Conservation (phyloP, 2,888 invertebrate species). For the Morpho helenor region DNA sequence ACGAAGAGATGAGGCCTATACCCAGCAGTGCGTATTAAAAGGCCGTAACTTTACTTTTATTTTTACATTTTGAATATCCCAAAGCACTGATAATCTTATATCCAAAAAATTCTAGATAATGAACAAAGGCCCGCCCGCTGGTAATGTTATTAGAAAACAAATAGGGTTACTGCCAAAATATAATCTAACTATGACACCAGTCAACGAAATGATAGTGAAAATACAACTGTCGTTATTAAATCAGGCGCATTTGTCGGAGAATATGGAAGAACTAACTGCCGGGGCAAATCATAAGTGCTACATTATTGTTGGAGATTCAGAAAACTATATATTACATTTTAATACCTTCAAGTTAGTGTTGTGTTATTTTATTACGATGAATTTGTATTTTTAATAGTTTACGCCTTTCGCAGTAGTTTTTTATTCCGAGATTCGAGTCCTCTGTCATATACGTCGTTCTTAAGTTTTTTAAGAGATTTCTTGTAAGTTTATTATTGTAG, state of each 20-base stretch:
- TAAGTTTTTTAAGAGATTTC: too few relatives aligned
- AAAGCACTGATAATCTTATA: too few relatives aligned
- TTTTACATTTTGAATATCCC: too few relatives aligned
- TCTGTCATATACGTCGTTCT: too few relatives aligned
- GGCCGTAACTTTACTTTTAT: too few relatives aligned
- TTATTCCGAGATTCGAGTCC: too few relatives aligned
- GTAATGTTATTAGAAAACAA: constrained; percentile 82
- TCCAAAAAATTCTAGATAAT: constrained; percentile 75
- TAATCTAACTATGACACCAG: constrained; percentile 56
- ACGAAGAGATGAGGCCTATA: too few relatives aligned
- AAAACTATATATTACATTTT: constrained; percentile 80
- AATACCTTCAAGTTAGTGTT: constrained; percentile 74
- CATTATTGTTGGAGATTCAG: constrained; percentile 82
- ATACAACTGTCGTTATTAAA: constrained; percentile 64
- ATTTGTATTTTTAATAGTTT: background rate
- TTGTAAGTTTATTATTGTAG: too few relatives aligned
- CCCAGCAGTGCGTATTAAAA: too few relatives aligned
- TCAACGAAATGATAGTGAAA: constrained; percentile 47
- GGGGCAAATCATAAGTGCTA: constrained; percentile 74
- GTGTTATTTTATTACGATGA: background rate
- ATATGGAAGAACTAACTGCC: constrained; percentile 63
- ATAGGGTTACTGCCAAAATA: constrained; percentile 82
- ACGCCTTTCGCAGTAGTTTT: too few relatives aligned
- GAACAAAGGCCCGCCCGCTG: constrained; percentile 86
- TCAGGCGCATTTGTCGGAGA: constrained; percentile 57